phyloP scores from a whole-genome alignment of 2,797 vertebrate genomes.

The Anomalospiza imberbis region DNA sequence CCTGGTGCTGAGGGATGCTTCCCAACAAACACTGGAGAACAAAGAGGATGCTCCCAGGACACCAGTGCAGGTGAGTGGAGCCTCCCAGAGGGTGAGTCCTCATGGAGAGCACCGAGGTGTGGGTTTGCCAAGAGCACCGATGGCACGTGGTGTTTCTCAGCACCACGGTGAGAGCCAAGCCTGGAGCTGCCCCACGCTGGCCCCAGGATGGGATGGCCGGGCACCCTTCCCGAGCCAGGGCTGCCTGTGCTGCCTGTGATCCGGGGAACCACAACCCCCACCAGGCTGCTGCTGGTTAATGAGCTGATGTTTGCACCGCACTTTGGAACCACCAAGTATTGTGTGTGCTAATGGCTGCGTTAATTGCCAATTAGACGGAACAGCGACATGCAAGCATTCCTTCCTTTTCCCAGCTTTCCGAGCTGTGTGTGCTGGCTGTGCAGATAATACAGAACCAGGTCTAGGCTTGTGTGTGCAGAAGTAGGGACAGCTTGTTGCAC shows the following conservation, averaged over 20 bases:
- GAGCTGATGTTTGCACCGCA: neutral
- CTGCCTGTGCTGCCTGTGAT: neutral
- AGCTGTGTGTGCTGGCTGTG: neutral
- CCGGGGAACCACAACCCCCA: fast-evolving
- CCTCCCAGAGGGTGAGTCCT: neutral
- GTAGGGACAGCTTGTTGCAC: neutral
- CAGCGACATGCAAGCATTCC: fast-evolving
- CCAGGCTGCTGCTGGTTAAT: neutral
- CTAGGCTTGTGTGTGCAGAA: fast-evolving
- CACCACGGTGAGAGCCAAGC: neutral
- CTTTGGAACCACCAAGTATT: neutral
- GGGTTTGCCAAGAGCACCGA: fast-evolving
- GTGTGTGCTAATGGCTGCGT: neutral
- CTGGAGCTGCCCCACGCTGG: neutral
- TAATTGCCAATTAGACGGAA: slow-evolving; percentile 16
- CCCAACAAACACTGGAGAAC: neutral
- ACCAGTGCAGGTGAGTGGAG: fast-evolving
- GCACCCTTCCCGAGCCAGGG: neutral
- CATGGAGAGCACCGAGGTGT: fast-evolving
- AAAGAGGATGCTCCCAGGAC: neutral
- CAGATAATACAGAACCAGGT: neutral
- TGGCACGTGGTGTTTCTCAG: fast-evolving
- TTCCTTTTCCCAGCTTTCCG: neutral
- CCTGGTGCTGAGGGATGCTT: neutral
- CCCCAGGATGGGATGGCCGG: neutral